Base-by-base conservation (phyloP, 2,113 vertebrate species). In the Carassius gibelio region DNA sequence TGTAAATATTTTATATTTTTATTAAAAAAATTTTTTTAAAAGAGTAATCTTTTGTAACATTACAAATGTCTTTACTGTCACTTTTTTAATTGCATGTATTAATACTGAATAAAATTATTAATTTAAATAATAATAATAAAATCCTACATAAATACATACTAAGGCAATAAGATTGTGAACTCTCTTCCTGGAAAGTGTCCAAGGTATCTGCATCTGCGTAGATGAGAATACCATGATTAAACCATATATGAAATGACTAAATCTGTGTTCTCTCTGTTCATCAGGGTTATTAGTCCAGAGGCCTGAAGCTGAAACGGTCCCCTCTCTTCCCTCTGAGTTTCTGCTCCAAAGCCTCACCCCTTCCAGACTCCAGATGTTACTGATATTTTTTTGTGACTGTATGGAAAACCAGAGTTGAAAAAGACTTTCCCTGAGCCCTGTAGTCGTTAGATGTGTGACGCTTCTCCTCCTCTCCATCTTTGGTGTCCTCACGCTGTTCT, bases 371-470 rank as follows among this genome's bases (percentile, higher is more conserved):
- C 93, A 93, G 91, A 92, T 92, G 87, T 92, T 92, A 90, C 82
- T 88, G 87, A 91, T 90, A 92, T 93, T 94, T 94, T 93, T 94
- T 92, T 93, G 94, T 94, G 93, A 94, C 93, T 91, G 89, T 94
- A 92, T 74, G 79, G 83, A 93, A 85, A 83, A 92, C 86, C 87
- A 91, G 93, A 92, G 90, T 87, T 79, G 77, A 90, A 89, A 91
- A 92, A 93, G 91, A 92, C 91, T 94, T 91, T 57, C 76, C 76
- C 79, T 36, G 42, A 3, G 17, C 59, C 26, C 82, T 72, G 30
- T 66, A 62, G 50, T 72, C 62, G 62, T 82, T 87, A 82, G 71
- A 82, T 83, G 64, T 71, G 83, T 88, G 80, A 83, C 79, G 84
- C 81, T 86, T 79, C 52, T 72, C 83, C 36, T 59, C 9, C 83